These are phyloP conservation scores for Pitta sordida DNA, from an alignment of 2,113 vertebrate species.

Conservation along the genomic window DNA sequence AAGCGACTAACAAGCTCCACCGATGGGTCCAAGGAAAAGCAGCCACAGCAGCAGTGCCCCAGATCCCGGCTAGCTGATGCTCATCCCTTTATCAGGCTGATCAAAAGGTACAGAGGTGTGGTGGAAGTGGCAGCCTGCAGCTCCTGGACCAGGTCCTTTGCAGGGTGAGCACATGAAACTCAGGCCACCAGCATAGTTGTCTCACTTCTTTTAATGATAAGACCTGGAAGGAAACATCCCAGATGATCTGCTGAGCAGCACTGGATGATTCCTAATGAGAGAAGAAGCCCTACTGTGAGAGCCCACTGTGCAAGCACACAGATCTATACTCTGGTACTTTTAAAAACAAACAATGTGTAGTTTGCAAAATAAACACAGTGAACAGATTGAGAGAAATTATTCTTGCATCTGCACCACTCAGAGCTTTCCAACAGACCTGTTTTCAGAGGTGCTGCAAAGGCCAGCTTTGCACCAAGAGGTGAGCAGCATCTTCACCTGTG, in stretches of 20 bases:
- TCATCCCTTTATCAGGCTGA: rapidly evolving
- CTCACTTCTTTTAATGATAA: neutral
- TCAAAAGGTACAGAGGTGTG: neutral
- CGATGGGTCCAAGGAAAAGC: neutral
- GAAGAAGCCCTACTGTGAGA: neutral
- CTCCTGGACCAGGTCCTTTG: neutral
- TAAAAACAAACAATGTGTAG: neutral
- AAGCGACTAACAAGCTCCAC: neutral
- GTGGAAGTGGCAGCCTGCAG: neutral
- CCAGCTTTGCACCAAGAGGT: neutral
- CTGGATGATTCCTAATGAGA: neutral
- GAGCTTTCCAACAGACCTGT: neutral
- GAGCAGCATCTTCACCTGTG: neutral
- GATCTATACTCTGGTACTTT: neutral
- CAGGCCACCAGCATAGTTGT: rapidly evolving
- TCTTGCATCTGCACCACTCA: neutral
- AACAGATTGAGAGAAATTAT: neutral
- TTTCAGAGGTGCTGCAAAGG: neutral
- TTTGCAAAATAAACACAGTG: neutral
- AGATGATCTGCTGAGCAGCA: neutral
- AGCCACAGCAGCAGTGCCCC: neutral
- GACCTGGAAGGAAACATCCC: neutral
- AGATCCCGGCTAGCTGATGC: neutral
- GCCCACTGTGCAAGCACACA: neutral
- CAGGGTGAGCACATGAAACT: neutral